Evolutionary conservation across 2,113 vertebrate species (phyloP).

Genomic region (Mobula hypostoma): DNA sequence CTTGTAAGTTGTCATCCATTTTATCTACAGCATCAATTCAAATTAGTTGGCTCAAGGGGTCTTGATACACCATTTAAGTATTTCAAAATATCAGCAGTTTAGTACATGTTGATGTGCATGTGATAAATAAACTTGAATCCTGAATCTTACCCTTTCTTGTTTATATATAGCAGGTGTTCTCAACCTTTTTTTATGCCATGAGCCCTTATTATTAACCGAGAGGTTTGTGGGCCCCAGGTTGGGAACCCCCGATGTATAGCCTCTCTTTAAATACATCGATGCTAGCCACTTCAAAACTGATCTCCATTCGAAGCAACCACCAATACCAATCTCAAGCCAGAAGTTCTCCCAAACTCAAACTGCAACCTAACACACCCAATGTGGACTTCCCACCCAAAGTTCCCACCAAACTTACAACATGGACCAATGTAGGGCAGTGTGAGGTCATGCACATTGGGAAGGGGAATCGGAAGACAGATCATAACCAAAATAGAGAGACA

Average conservation of each 20-base stretch:
- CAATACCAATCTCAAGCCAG: background rate
- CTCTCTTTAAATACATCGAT: background rate
- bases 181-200: no score
- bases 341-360: background rate
- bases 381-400: no score
- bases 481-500: no score
- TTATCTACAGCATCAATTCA: background rate
- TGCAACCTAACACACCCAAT: no score
- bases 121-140: no score
- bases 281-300: background rate
- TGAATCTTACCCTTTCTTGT: background rate
- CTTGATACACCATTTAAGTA: background rate
- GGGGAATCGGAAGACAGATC: no score
- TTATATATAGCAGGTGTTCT: background rate
- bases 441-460: no score
- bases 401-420: no score
- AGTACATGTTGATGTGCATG: background rate
- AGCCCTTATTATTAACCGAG: no score
- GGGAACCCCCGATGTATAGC: background rate
- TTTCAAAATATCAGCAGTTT: background rate
- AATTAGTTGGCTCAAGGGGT: background rate
- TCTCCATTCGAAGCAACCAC: background rate
- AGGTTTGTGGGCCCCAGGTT: no score
- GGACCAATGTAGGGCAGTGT: no score
- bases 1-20: background rate